A percentile compares a stretch with the other conserved stretches of the same genome.
These are phyloP conservation scores for Plotosus lineatus DNA, from an alignment of 2,113 vertebrate genomes.

Conservation along the genomic window DNA sequence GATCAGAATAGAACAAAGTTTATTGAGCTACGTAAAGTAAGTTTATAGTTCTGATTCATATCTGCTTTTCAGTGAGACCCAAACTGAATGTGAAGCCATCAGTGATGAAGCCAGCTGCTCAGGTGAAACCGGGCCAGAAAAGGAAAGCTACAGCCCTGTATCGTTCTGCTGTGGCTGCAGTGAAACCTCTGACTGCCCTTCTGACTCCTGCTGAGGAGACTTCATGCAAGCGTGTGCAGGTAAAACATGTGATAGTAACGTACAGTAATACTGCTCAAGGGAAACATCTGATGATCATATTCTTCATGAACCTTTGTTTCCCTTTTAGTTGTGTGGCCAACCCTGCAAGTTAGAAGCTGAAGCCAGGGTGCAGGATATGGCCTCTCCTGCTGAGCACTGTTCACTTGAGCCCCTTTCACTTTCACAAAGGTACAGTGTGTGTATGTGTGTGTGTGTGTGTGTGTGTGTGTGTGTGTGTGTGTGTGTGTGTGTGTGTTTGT, in stretches of 20 bases:
- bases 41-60: background rate
- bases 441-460: too few species aligned
- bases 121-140: constrained; percentile 74
- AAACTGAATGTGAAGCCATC: constrained; percentile 84
- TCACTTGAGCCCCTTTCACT: background rate
- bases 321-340: background rate
- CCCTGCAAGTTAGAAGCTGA: constrained; percentile 3
- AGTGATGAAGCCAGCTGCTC: constrained; percentile 73
- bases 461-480: too few species aligned
- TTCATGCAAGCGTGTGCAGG: constrained; percentile 43
- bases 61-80: constrained; percentile 75
- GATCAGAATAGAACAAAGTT: background rate
- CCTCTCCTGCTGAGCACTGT: constrained; percentile 43
- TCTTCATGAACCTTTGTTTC: background rate
- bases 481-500: too few species aligned
- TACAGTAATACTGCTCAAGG: background rate
- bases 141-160: constrained; percentile 67
- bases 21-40: background rate
- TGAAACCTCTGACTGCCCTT: constrained; percentile 78
- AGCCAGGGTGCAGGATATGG: background rate
- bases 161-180: constrained; percentile 81
- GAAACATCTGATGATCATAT: background rate
- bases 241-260: constrained; percentile 20
- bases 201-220: constrained; percentile 40
- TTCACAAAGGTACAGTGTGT: constrained; percentile 49